Evolutionary conservation across 1,140 invertebrate species (phyloP), one percentile per base, ranked within the genome.

Genomic region (Drosophila takahashii): DNA sequence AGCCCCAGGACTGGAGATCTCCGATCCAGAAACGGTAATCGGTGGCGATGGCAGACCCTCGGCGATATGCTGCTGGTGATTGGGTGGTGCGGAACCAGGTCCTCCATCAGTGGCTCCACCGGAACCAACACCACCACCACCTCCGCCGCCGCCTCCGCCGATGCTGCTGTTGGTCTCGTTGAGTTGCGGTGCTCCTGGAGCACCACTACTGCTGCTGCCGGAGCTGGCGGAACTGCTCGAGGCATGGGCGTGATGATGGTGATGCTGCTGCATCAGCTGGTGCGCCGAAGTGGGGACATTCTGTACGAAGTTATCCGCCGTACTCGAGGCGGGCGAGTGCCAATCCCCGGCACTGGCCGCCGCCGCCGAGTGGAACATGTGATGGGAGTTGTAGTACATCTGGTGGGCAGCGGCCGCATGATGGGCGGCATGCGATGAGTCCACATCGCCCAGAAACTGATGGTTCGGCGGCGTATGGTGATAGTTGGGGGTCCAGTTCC

Each of bases 1-100:
- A 62, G 93, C 93, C 13, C 94, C 93, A 0, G 95, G 95, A 85
- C 95, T 95, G 34, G 95, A 95, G 72, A 95, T 92, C 71, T 96
- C 95, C 72, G 95, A 95, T 1, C 94, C 93, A 45, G 94, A 95
- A 9, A 94, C 93, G 0, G 94, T 94, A 10, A 95, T 95, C 60
- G 95, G 94, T 10, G 95, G 93, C 10, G 94, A 94, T 51, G 94
- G 93, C 59, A 94, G 60, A 5, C 91, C 87, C 39, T 92, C 91
- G 61, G 84, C 65, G 48, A 90, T 83, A 41, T 91, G 90, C 16
- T 81, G 90, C 29, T 86, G 81, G n/a, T 86, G 72, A 15, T 65
- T 83, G 36, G 80, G 52, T n/a, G 71, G 47, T 5, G 60, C 44
- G 2, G 62, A 26, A 22, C 48, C 48, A 13, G 59, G 57, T 29